These are phyloP conservation scores for Phycodurus eques DNA, from an alignment of 2,113 vertebrate genomes.

Conservation along the genomic window DNA sequence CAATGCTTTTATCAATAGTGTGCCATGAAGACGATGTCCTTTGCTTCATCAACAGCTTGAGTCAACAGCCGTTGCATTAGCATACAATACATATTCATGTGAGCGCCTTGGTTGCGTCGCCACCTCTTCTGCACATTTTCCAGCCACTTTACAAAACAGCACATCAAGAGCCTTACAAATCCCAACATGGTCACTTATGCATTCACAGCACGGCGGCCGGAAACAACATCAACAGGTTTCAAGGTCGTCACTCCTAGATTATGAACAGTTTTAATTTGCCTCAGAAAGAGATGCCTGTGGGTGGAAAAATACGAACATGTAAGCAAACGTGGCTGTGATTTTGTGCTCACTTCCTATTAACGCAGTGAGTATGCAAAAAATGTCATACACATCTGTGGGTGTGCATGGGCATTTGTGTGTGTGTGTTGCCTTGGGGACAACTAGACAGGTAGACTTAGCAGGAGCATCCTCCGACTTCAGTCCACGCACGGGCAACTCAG, in stretches of 20 bases:
- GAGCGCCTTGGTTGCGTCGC: conserved; percentile 40
- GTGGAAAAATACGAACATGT: conserved; percentile 10
- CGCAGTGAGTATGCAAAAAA: conserved; percentile 14
- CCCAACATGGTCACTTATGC: conserved; percentile 50
- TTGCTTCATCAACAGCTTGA: conserved; percentile 58
- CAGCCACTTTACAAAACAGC: conserved; percentile 50
- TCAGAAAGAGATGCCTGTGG: conserved; percentile 16
- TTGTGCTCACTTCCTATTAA: conserved; percentile 5
- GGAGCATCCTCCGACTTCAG: conserved; percentile 43
- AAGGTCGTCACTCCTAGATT: conserved; percentile 53
- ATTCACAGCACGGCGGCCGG: conserved; percentile 38
- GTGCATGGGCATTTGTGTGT: background rate
- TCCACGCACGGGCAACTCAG: conserved; percentile 45
- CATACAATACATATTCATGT: conserved; percentile 72
- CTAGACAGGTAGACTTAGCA: conserved; percentile 58
- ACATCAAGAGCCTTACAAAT: conserved; percentile 42
- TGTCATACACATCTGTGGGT: background rate
- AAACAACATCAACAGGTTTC: conserved; percentile 66
- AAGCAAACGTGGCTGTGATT: conserved; percentile 10
- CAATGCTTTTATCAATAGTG: conserved; percentile 50
- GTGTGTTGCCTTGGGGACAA: conserved; percentile 33
- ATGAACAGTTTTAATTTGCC: conserved; percentile 8
- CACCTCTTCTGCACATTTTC: conserved; percentile 50
- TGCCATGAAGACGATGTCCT: conserved; percentile 51
- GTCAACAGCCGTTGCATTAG: conserved; percentile 58